These are phyloP conservation scores for Brachyhypopomus occidentalis DNA, from an alignment of 2,113 vertebrate species.

Conservation along the genomic window DNA sequence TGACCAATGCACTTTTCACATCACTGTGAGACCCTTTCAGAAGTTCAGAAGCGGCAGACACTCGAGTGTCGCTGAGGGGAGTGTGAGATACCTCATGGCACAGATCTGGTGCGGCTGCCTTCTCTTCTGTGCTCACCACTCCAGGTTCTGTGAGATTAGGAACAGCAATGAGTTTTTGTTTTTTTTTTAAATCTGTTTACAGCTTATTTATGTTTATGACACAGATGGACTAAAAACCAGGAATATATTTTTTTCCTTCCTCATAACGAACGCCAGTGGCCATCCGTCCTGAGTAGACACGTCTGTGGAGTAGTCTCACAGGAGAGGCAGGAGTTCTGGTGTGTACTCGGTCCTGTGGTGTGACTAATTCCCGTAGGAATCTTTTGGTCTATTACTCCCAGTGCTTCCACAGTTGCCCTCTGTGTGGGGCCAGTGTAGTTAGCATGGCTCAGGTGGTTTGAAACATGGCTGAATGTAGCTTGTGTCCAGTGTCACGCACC, in stretches of 20 bases:
- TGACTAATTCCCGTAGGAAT: constrained; percentile 3
- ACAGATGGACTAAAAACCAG: too few relatives aligned
- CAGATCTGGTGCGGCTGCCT: not conserved
- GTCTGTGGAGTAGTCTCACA: not conserved
- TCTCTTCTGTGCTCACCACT: not conserved
- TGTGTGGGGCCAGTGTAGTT: constrained; percentile 25
- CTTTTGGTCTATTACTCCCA: constrained; percentile 25
- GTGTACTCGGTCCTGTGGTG: not conserved
- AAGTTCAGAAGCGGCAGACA: not conserved
- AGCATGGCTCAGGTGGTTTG: constrained; percentile 56
- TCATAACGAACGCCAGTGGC: too few relatives aligned
- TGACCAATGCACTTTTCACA: constrained; percentile 33
- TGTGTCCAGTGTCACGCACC: constrained; percentile 18
- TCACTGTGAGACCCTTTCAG: constrained; percentile 43
- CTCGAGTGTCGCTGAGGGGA: too few relatives aligned
- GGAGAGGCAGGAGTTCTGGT: not conserved
- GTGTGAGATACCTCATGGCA: constrained; percentile 15
- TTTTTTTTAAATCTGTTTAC: too few relatives aligned
- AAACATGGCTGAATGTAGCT: constrained; percentile 47
- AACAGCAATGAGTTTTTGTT: not conserved
- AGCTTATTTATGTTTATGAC: too few relatives aligned
- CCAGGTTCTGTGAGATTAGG: not conserved
- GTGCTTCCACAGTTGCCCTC: constrained; percentile 43
- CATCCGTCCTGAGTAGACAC: not conserved
- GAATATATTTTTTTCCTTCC: too few relatives aligned